phyloP scores from a whole-genome alignment of 2,888 invertebrate species.

The Thelaira solivaga region DNA sequence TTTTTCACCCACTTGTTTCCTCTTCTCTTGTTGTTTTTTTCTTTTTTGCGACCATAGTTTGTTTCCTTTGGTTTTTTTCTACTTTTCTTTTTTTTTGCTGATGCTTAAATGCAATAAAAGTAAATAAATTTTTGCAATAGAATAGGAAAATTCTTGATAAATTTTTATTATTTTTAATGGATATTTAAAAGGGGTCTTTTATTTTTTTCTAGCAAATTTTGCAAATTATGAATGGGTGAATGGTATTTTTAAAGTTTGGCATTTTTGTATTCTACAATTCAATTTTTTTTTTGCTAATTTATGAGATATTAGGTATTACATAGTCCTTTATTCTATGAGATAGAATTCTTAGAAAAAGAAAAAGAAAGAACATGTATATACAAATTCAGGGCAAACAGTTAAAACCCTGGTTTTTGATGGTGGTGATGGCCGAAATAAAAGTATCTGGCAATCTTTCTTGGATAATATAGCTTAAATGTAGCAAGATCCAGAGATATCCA shows the following conservation, averaged over 20 bases:
- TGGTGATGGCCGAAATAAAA: too few species aligned
- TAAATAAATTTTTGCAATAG: constrained; percentile 52
- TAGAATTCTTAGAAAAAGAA: too few species aligned
- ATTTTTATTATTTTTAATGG: not conserved
- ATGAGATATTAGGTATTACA: too few species aligned
- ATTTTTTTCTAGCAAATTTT: not conserved
- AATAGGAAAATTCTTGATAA: constrained; percentile 39
- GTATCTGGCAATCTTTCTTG: too few species aligned
- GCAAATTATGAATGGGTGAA: not conserved
- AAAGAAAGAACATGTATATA: too few species aligned
- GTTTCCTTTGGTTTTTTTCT: constrained; percentile 1
- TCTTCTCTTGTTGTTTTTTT: not conserved
- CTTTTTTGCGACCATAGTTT: not conserved
- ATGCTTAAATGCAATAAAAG: constrained; percentile 43
- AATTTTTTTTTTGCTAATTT: too few species aligned
- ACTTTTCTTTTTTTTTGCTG: not conserved
- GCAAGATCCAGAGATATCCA: too few species aligned
- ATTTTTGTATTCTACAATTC: too few species aligned
- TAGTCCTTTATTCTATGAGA: too few species aligned
- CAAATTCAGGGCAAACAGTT: too few species aligned
- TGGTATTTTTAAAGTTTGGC: not conserved
- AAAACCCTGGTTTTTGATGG: too few species aligned
- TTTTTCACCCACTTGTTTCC: not conserved
- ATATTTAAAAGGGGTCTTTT: not conserved
- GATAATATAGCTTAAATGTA: too few species aligned